Evolutionary conservation across 2,797 vertebrate genomes (phyloP), one percentile per base, ranked within the genome.

Genomic region (Pelochelys cantorii): DNA sequence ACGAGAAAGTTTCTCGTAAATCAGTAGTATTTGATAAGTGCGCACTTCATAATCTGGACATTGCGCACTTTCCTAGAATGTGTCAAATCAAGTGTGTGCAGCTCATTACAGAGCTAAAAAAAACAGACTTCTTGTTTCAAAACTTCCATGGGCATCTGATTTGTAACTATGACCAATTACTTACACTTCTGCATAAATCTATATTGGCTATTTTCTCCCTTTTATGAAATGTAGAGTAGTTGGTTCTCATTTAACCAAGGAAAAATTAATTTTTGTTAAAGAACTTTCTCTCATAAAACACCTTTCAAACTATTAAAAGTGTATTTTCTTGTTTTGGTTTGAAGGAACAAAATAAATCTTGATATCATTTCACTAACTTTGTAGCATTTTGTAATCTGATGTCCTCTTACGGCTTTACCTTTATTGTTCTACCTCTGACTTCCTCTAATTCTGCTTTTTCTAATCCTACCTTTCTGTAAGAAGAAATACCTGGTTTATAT

Each of bases 401-500:
- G 37, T 75, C 88, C 68, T 83, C 81, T 91, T 90, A 92, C 90
- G 82, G 27, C 20, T 90, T 86, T 87, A 85, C 23, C 7, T 74
- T 71, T 62, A 89, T 79, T 89, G 90, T 5, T 59, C 11, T 20
- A 92, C 79, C 86, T 94, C 94, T 91, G 74, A 1, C 1, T 91
- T 55, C 55, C 74, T 93, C 94, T 42, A 91, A 88, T 92, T 84
- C 81, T 31, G 59, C 59, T 62, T 62, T 62, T 85, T 93, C 95
- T 86, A 94, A 95, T 93, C 94, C 91, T 92, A 83, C 56, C 60
- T 96, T 95, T 90, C 92, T 92, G 25, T 55, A 82, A 90, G 65
- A 87, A 42, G 88, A 92, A 11, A 95, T 75, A 79, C 91, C 94
- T 93, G 90, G 95, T 93, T 92, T 93, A 92, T 81, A 97, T 94